Base-by-base conservation (phyloP, 2,113 vertebrate species). In the Amazona vittata region DNA sequence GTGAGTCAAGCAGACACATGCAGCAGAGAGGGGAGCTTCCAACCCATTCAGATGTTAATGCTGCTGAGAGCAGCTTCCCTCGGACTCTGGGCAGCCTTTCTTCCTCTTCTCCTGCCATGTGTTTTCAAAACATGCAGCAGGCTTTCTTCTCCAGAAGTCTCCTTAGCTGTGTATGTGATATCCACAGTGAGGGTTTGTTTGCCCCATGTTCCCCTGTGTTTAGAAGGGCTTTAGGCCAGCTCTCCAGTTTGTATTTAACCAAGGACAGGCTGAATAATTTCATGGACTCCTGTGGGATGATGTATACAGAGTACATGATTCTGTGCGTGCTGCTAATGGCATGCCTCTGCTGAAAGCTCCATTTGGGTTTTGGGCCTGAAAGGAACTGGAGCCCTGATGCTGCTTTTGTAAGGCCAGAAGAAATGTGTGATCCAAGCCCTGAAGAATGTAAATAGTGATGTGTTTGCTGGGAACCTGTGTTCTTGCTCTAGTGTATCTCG, bases 1-100 rank as follows among this genome's bases (percentile, higher is more conserved):
- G 63, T 4, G 47, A 84, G 70, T 50, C 74, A 65, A 55, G 93
- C 80, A 46, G 95, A 86, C 44, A 57, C 65, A 57, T 65, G 64
- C 65, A 19, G 77, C 44, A 8, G 47, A 29, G 53, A 60, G 46
- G 70, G 53, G 68, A 78, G n/a, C 62, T 53, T 41, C 60, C 35
- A 64, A 81, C 44, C 71, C n/a, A 39, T 94, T 93, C 57, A 73
- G 3, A 90, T 96, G 92, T 47, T 78, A 90, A 90, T 94, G 37
- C 3, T 86, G 60, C 69, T 2, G 20, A 57, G 82, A 90, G 74
- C 52, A 73, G 71, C 68, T 62, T 9, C 74, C 39, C 65, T 49
- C 64, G 17, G 47, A 60, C 74, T 46, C 33, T 28, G 79, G 28
- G 55, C 22, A 46, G 43, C 81, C 31, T 59, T 64, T 84, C 59